Evolutionary conservation across 2,797 vertebrate genomes (phyloP), one percentile per base, ranked within the genome.

Genomic region (Salarias fasciatus): DNA sequence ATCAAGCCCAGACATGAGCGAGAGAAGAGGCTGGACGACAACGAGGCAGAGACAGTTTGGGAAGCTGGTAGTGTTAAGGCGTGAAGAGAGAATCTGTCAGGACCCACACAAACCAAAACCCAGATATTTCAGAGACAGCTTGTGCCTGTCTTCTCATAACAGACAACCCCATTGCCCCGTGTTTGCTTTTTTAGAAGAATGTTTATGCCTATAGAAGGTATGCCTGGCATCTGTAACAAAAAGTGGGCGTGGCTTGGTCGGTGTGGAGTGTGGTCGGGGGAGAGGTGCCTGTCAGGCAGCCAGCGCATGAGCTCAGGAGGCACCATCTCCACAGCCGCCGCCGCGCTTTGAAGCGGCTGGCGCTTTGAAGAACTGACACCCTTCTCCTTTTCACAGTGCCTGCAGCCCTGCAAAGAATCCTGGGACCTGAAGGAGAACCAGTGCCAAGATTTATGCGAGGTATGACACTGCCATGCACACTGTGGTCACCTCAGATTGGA

Each of bases 401-500:
- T 99, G 92, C 95, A 97, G 89, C 97, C 97, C 10, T 99, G 97
- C 92, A 95, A 95, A 88, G 95, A 95, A 83, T 94, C 95, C 53
- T 95, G 96, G 95, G 95, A 97, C 84, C 88, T 95, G 84, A 94
- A 91, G 88, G 95, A 94, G 87, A 95, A 94, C 80, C 95, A 94
- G 63, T 99, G 97, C 91, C 96, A 96, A 90, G 95, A 93, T 92
- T 93, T 97, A 90, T 99, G 97, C 63, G 96, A 98, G 95, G 97
- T 99, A 94, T 63, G 92, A 88, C 69, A 73, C 69, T 63, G 14
- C 59, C 76, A 56, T 58, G 56, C 71, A 85, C 74, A 44, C 63
- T 47, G 44, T 5, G 59, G 63, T 74, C 56, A 59, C 71, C 64
- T 72, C 66, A 69, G 78, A 79, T 55, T 54, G 43, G 29, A 79